phyloP scores from a whole-genome alignment of 2,888 invertebrate species.

The Eulithis testata region DNA sequence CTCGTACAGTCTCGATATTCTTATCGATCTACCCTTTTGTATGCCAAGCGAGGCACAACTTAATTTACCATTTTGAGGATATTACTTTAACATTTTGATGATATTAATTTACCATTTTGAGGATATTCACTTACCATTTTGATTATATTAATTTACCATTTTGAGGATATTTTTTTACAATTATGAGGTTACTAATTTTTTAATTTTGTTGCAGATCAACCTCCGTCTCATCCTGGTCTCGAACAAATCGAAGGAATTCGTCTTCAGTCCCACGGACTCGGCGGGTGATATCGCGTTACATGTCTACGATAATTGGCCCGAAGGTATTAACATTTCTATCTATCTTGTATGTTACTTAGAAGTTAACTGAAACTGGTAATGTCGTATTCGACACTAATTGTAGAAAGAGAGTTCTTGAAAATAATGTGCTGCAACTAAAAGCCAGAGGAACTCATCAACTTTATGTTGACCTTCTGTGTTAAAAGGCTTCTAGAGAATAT shows the following conservation, averaged over 20 bases:
- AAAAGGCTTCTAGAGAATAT: no score
- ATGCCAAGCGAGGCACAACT: background rate
- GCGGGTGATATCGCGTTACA: constrained; percentile 99
- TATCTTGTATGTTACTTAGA: background rate
- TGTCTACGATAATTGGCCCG: constrained; percentile 99
- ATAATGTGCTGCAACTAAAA: no score
- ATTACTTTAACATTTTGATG: background rate
- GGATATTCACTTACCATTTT: background rate
- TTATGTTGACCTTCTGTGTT: no score
- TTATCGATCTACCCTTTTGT: background rate
- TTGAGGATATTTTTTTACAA: background rate
- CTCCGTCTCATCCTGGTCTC: constrained; percentile 99
- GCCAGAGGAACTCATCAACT: no score
- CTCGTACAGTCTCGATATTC: background rate
- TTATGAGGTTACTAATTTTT: background rate
- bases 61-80: background rate
- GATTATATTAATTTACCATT: background rate
- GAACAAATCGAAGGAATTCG: constrained; percentile 99
- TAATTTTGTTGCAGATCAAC: constrained; percentile 90
- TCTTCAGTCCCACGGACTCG: constrained; percentile 98
- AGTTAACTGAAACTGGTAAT: no score
- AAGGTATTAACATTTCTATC: constrained; percentile 86
- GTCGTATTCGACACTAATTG: no score
- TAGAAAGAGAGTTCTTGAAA: no score
- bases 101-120: no score